phyloP scores from a whole-genome alignment of 2,888 invertebrate species.

The Drosophila ezoana region DNA sequence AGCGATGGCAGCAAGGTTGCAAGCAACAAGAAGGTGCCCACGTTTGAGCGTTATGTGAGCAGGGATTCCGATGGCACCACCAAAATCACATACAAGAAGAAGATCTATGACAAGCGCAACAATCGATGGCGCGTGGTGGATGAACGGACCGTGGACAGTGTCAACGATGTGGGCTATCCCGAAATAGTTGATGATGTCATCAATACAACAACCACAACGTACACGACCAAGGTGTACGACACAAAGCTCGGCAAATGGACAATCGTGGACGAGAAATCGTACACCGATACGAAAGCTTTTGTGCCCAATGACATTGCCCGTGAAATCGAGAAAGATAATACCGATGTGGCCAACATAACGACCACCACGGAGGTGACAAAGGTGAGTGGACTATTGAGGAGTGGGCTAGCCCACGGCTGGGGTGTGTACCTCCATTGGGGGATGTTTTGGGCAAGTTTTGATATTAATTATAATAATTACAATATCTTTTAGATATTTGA shows the following conservation, averaged over 20 bases:
- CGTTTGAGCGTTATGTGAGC: slow-evolving; percentile 84
- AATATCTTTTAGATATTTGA: slow-evolving; percentile 83
- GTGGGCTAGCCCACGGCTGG: neutral
- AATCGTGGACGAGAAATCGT: slow-evolving; percentile 85
- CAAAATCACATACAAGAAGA: slow-evolving; percentile 85
- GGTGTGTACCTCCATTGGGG: slow-evolving; percentile 22
- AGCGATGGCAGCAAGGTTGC: slow-evolving; percentile 56
- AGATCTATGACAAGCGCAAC: slow-evolving; percentile 84
- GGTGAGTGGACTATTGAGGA: slow-evolving; percentile 69
- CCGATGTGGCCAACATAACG: slow-evolving; percentile 85
- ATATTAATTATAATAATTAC: neutral
- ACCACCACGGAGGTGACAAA: slow-evolving; percentile 85
- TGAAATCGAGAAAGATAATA: slow-evolving; percentile 85
- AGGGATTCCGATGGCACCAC: slow-evolving; percentile 83
- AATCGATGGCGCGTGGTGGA: slow-evolving; percentile 85
- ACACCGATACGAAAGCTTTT: slow-evolving; percentile 83
- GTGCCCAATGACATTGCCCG: slow-evolving; percentile 85
- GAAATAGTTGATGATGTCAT: slow-evolving; percentile 85
- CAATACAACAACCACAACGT: slow-evolving; percentile 85
- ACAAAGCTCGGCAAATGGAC: slow-evolving; percentile 85
- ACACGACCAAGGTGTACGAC: slow-evolving; percentile 85
- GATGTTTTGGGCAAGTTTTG: slow-evolving; percentile 11
- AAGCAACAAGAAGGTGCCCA: slow-evolving; percentile 77
- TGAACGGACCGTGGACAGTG: slow-evolving; percentile 86
- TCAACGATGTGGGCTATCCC: slow-evolving; percentile 82